These are phyloP conservation scores for Sciurus carolinensis DNA, from an alignment of 2,797 vertebrate genomes.

Conservation along the genomic window DNA sequence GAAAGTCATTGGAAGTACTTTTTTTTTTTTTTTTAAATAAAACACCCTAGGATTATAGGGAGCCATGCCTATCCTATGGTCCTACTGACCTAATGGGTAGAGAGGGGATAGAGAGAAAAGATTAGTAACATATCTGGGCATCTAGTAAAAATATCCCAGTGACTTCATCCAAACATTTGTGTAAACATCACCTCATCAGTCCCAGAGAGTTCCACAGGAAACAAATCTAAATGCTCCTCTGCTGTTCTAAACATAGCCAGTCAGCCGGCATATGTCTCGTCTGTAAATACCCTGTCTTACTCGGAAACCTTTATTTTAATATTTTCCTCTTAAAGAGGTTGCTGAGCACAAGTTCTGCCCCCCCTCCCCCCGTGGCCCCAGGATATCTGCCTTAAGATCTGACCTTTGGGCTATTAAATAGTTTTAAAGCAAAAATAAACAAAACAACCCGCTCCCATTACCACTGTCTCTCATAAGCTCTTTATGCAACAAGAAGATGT, in stretches of 20 bases:
- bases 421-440: constrained; percentile 80
- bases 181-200: constrained; percentile 91
- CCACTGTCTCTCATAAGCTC: constrained; percentile 24
- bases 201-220: constrained; percentile 91
- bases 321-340: constrained; percentile 85
- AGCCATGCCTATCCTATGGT: constrained; percentile 71
- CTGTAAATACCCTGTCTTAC: constrained; percentile 90
- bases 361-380: too few species aligned
- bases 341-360: constrained; percentile 15
- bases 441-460: neutral
- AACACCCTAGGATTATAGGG: neutral
- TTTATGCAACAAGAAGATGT: constrained; percentile 76
- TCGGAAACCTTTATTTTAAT: constrained; percentile 90
- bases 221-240: constrained; percentile 90
- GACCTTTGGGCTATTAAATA: constrained; percentile 75
- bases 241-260: constrained; percentile 92
- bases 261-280: constrained; percentile 90
- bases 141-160: constrained; percentile 91
- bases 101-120: constrained; percentile 79
- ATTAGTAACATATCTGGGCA: constrained; percentile 91
- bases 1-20: constrained; percentile 18
- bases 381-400: constrained; percentile 67
- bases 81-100: constrained; percentile 87
- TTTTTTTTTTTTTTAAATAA: neutral
- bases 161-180: constrained; percentile 92